Conservation (phyloP, 2,113 vertebrate genomes). For the Odocoileus hemionus region DNA sequence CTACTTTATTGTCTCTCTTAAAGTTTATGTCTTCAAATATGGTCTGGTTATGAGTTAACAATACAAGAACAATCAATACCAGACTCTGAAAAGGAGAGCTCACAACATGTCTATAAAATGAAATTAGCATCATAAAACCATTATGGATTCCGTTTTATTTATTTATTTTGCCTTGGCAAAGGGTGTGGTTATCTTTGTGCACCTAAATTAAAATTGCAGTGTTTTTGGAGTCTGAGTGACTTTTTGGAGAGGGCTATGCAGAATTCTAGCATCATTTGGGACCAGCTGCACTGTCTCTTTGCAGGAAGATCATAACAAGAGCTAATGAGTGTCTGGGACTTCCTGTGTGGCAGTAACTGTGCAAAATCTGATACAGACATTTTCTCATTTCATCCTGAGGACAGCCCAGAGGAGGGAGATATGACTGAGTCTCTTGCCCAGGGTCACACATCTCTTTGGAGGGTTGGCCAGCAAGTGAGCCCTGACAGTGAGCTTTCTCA, state of each 20-base stretch:
- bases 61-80: constrained; percentile 80
- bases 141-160: constrained; percentile 62
- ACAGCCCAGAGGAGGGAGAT: neutral
- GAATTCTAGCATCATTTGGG: neutral
- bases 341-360: neutral
- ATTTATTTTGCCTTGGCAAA: neutral
- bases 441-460: neutral
- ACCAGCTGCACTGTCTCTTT: neutral
- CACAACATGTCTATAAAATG: constrained; percentile 82
- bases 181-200: neutral
- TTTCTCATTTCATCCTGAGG: neutral
- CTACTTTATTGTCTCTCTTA: constrained; percentile 81
- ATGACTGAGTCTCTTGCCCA: neutral
- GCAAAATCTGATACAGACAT: neutral
- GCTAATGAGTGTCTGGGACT: neutral
- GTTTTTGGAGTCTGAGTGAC: neutral
- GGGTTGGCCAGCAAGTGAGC: neutral
- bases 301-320: neutral
- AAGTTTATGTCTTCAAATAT: constrained; percentile 84
- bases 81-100: constrained; percentile 72
- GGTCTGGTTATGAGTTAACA: constrained; percentile 82
- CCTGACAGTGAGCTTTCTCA: neutral
- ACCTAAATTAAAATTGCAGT: neutral
- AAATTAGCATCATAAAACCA: constrained; percentile 80
- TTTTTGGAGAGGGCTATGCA: neutral